Conservation (phyloP, 53 echinoderm and acorn worm genomes). For the Temnopleurus reevesii region DNA sequence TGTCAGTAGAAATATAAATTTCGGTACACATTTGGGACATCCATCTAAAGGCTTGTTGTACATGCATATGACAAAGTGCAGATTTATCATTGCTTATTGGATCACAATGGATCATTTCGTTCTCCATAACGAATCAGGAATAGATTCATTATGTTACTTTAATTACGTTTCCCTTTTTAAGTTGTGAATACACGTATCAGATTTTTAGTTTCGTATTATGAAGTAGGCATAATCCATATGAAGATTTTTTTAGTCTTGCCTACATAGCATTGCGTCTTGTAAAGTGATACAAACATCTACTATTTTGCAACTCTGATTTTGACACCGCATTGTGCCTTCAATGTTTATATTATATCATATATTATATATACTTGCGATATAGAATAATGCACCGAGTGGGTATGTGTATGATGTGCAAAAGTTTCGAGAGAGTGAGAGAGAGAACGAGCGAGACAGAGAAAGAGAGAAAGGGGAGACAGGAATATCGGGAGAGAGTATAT, state of each 20-base stretch:
- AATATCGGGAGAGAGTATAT: background rate
- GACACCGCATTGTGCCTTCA: constrained; percentile 46
- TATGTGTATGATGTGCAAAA: background rate
- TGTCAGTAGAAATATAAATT: too few relatives aligned
- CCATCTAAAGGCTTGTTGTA: too few relatives aligned
- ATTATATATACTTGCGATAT: constrained; percentile 37
- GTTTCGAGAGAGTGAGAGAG: background rate
- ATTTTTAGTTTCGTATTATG: background rate
- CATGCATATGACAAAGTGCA: too few relatives aligned
- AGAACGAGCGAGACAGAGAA: background rate
- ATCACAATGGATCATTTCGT: too few relatives aligned
- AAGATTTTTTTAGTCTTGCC: constrained; percentile 38
- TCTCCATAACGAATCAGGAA: too few relatives aligned
- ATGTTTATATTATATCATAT: constrained; percentile 39
- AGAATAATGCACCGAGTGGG: background rate
- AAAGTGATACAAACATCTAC: background rate
- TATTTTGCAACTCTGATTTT: constrained; percentile 42
- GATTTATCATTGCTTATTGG: too few relatives aligned
- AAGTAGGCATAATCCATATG: background rate
- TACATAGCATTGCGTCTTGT: constrained; percentile 8
- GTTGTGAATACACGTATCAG: too few relatives aligned
- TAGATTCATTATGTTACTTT: background rate
- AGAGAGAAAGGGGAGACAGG: background rate
- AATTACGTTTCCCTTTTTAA: background rate
- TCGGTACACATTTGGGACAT: too few relatives aligned